phyloP scores from a whole-genome alignment of 2,113 vertebrate species.

The Lynx canadensis region DNA sequence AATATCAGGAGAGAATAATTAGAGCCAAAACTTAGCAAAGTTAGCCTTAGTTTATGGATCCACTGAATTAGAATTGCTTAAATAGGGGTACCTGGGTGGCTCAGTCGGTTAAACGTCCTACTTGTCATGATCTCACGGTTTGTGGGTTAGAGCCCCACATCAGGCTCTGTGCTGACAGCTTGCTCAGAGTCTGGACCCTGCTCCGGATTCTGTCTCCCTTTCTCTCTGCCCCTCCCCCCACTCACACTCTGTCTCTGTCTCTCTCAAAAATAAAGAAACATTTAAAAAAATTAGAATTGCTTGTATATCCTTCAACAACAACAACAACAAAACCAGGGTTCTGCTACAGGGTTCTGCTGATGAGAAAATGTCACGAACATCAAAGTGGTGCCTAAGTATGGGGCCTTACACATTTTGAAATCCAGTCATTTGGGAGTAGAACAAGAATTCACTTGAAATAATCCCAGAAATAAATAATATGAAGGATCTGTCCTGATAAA shows the following conservation, averaged over 20 bases:
- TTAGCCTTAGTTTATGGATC: neutral
- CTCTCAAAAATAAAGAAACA: no score
- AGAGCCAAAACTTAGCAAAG: neutral
- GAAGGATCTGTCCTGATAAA: neutral
- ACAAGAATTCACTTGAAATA: neutral
- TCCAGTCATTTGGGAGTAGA: neutral
- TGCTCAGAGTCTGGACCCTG: no score
- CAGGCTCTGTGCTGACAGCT: no score
- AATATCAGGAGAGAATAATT: neutral
- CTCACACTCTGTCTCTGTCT: no score
- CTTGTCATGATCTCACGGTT: no score
- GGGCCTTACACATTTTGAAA: neutral
- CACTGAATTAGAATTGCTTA: neutral
- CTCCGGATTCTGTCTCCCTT: no score
- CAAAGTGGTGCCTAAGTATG: neutral
- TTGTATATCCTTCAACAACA: slow-evolving; percentile 7
- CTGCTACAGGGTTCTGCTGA: neutral
- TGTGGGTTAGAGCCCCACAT: no score
- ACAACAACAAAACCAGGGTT: neutral
- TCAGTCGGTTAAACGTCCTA: no score
- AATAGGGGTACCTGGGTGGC: no score
- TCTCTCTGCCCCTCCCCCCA: no score
- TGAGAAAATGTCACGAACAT: neutral
- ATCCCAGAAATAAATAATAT: neutral
- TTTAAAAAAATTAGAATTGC: neutral